Percentiles rank a stretch among this genome's conserved stretches.
phyloP scores from a whole-genome alignment of 2,797 vertebrate genomes.

The Dipus sagitta region DNA sequence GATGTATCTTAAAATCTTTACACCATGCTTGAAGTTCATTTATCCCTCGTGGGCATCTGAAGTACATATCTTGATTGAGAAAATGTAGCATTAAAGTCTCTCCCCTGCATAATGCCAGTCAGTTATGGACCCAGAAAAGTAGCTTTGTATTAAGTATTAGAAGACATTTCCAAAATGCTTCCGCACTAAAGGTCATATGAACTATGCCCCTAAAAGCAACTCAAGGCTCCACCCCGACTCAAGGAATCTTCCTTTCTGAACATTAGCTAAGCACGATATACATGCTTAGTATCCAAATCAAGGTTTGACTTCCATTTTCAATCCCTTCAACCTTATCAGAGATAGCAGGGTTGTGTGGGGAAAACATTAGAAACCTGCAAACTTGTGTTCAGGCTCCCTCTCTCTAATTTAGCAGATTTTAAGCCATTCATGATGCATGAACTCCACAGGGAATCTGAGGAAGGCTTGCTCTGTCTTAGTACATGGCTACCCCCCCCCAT shows the following conservation, averaged over 20 bases:
- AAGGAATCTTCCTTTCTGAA: slow-evolving; percentile 38
- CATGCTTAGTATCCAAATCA: background rate
- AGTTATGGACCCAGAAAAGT: background rate
- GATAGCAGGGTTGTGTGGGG: background rate
- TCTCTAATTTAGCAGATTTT: background rate
- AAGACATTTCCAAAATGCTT: slow-evolving; percentile 36
- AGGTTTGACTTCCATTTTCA: background rate
- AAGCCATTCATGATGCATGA: background rate
- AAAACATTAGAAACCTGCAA: background rate
- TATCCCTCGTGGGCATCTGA: background rate
- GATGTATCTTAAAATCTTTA: slow-evolving; percentile 40
- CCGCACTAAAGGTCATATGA: background rate
- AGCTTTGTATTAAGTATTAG: background rate
- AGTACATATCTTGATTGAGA: background rate
- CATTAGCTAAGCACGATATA: background rate
- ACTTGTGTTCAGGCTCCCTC: background rate
- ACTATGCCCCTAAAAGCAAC: background rate
- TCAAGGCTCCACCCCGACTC: background rate
- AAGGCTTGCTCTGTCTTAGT: background rate
- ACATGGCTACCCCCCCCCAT: background rate
- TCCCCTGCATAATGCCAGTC: background rate
- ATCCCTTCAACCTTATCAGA: background rate
- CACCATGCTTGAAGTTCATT: background rate
- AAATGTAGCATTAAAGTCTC: slow-evolving; percentile 18
- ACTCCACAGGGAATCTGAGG: background rate